phyloP scores from a whole-genome alignment of 1,140 invertebrate species.

The Nylanderia fulva region DNA sequence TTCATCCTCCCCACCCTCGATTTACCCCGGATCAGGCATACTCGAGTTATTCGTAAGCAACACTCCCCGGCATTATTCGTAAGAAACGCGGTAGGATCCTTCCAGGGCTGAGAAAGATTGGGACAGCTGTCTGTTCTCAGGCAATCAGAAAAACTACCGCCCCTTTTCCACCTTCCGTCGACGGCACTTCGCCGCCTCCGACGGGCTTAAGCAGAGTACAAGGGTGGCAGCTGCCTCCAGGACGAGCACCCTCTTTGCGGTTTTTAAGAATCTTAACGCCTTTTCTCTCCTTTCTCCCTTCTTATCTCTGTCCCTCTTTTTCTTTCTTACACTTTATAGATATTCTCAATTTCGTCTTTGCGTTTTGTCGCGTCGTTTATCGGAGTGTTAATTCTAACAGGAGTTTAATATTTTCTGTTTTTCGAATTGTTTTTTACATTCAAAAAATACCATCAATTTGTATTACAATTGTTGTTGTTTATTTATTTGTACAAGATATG shows the following conservation, averaged over 20 bases:
- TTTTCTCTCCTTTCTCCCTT: constrained; percentile 43
- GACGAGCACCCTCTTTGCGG: constrained; percentile 79
- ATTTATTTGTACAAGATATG: background rate
- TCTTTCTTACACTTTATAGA: background rate
- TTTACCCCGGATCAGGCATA: constrained; percentile 65
- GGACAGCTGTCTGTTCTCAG: constrained; percentile 81
- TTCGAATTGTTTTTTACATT: background rate
- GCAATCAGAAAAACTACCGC: constrained; percentile 80
- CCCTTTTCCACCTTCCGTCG: constrained; percentile 28
- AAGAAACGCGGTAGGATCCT: constrained; percentile 33
- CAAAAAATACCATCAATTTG: background rate
- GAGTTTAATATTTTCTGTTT: constrained; percentile 36
- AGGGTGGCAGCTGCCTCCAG: constrained; percentile 67
- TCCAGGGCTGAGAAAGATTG: constrained; percentile 73
- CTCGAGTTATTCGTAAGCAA: constrained; percentile 74
- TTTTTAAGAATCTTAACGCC: constrained; percentile 85
- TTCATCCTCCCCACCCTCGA: constrained; percentile 29
- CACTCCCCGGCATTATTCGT: constrained; percentile 69
- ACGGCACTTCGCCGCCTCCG: constrained; percentile 62
- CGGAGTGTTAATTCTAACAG: background rate
- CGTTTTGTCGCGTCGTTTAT: constrained; percentile 75
- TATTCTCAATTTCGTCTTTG: constrained; percentile 74
- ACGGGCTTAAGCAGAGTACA: constrained; percentile 74
- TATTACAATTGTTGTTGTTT: background rate
- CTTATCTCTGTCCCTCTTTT: background rate